Conservation (phyloP, 2,888 invertebrate species). For the Mythimna ferrago region DNA sequence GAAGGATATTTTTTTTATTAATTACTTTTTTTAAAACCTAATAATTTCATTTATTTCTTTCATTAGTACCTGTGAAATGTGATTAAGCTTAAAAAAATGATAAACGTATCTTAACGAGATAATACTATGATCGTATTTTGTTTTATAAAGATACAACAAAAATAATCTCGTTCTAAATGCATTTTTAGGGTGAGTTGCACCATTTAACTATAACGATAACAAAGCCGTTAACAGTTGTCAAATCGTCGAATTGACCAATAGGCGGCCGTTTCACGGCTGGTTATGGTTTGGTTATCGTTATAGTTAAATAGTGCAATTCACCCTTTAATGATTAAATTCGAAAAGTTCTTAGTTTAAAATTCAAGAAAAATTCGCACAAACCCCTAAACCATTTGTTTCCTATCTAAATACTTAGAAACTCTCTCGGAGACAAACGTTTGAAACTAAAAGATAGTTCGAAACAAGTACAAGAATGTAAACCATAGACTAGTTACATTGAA, state of each 20-base stretch:
- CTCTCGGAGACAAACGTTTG: conserved; percentile 49
- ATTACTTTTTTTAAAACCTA: neutral
- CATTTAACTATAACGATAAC: too few relatives aligned
- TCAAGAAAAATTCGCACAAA: conserved; percentile 44
- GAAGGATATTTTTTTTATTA: neutral
- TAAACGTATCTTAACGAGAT: too few relatives aligned
- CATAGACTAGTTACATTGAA: conserved; percentile 39
- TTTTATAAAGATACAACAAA: neutral
- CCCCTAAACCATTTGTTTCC: conserved; percentile 59
- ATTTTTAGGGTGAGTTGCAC: too few relatives aligned
- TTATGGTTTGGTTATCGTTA: too few relatives aligned
- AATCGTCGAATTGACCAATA: too few relatives aligned
- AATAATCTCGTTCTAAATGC: too few relatives aligned
- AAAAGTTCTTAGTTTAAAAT: neutral
- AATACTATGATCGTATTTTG: neutral
- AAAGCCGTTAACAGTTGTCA: too few relatives aligned
- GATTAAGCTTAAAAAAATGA: neutral
- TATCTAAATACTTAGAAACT: conserved; percentile 65
- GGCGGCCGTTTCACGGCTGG: too few relatives aligned
- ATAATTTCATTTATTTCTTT: neutral
- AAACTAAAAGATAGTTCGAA: conserved; percentile 44
- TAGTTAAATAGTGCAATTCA: too few relatives aligned
- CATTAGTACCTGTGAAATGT: neutral
- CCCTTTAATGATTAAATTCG: too few relatives aligned
- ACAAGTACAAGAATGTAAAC: conserved; percentile 37